phyloP scores from a whole-genome alignment of 2,888 invertebrate genomes.

The Lissocephala sabroskyi region DNA sequence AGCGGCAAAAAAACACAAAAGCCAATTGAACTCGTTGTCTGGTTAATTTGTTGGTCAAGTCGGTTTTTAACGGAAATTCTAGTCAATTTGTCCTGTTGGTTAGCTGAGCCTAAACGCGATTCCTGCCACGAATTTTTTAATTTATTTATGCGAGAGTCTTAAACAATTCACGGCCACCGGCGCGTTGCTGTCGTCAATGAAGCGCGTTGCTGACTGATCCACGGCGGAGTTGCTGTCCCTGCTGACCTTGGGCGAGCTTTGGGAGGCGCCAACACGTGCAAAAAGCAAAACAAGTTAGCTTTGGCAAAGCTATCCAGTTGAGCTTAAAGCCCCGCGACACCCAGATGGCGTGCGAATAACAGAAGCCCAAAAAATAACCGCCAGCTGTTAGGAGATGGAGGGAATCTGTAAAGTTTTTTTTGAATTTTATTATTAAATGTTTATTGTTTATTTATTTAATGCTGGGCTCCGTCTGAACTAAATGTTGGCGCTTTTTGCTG shows the following conservation, averaged over 20 bases:
- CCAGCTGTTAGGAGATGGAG: constrained; percentile 5
- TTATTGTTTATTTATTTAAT: constrained; percentile 49
- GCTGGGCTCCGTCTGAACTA: constrained; percentile 34
- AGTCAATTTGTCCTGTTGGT: no score
- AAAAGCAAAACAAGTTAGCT: neutral
- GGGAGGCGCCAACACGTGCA: neutral
- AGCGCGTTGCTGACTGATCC: constrained; percentile 24
- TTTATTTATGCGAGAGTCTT: no score
- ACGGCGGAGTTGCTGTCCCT: constrained; percentile 31
- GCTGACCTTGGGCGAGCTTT: constrained; percentile 43
- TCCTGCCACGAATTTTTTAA: no score
- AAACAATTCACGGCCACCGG: no score
- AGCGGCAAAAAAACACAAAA: constrained; percentile 6
- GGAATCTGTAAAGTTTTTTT: neutral
- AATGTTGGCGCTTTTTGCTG: constrained; percentile 2
- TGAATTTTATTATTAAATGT: constrained; percentile 28
- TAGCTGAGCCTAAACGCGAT: no score
- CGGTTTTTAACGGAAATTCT: no score
- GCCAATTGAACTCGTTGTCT: constrained; percentile 28
- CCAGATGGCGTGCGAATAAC: no score
- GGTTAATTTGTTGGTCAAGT: no score
- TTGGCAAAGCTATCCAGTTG: no score
- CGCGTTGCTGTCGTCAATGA: constrained; percentile 48
- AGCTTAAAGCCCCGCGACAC: no score
- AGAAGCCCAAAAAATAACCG: constrained; percentile 8